Percentiles rank a stretch among this genome's conserved stretches.
These are phyloP conservation scores for Mythimna loreyi DNA, from an alignment of 2,888 invertebrate species.

Conservation along the genomic window DNA sequence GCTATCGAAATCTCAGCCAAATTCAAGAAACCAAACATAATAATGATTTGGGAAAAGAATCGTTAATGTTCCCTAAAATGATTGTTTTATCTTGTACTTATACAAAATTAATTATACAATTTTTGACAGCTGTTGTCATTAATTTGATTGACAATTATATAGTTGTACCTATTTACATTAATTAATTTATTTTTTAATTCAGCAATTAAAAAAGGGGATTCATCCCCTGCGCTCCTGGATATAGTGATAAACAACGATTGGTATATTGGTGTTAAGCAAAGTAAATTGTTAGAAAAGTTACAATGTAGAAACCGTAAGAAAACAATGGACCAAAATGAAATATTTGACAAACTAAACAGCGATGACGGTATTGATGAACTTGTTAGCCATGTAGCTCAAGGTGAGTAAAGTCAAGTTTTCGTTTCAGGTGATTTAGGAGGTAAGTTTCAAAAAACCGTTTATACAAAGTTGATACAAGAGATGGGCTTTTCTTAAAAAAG, in stretches of 20 bases:
- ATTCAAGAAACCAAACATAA: neutral
- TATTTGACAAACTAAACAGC: conserved; percentile 26
- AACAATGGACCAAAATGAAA: conserved; percentile 25
- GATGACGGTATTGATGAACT: conserved; percentile 40
- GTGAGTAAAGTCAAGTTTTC: conserved; percentile 20
- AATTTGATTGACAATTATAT: neutral
- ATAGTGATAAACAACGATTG: conserved; percentile 42
- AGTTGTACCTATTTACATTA: neutral
- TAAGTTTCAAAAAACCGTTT: neutral
- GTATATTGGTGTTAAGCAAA: conserved; percentile 3
- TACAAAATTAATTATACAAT: neutral
- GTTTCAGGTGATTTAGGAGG: neutral
- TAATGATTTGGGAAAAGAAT: no score
- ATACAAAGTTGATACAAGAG: no score
- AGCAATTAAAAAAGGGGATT: conserved; percentile 32
- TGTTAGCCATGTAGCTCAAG: conserved; percentile 16
- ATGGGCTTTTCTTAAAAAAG: no score
- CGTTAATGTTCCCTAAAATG: neutral
- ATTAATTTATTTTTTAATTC: neutral
- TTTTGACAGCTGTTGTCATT: neutral
- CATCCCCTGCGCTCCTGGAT: conserved; percentile 33
- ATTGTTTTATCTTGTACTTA: neutral
- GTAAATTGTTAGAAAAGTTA: conserved; percentile 29
- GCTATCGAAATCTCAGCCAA: neutral
- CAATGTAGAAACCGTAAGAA: neutral